Conservation (phyloP, 2,797 vertebrate species). For the Dermochelys coriacea region DNA sequence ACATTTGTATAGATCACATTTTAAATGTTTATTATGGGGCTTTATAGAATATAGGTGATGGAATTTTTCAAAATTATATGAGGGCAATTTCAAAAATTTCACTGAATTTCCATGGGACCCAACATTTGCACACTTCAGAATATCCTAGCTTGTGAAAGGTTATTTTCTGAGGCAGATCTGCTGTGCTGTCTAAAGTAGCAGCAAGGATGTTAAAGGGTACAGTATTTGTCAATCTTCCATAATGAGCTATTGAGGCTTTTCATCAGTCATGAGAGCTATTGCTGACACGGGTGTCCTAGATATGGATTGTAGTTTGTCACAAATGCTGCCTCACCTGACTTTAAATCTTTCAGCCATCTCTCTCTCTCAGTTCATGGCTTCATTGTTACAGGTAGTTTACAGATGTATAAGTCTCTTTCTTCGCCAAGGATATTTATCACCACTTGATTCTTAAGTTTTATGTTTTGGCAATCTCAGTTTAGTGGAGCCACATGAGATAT, state of each 20-base stretch:
- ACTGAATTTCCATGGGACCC: background rate
- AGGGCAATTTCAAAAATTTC: background rate
- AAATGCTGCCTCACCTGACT: background rate
- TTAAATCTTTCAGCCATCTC: background rate
- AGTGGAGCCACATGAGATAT: background rate
- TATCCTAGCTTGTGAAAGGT: background rate
- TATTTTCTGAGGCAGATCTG: conserved; percentile 14
- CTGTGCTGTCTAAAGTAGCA: background rate
- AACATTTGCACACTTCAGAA: background rate
- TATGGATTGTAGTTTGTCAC: background rate
- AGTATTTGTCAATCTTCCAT: background rate
- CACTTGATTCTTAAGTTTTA: background rate
- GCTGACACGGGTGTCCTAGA: background rate
- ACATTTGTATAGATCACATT: background rate
- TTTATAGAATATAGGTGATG: background rate
- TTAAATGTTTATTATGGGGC: background rate
- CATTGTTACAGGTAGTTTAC: background rate
- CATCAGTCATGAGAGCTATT: background rate
- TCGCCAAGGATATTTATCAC: background rate
- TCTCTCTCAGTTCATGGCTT: background rate
- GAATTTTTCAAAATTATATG: background rate
- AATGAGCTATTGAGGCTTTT: conserved; percentile 5
- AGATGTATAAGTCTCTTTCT: background rate
- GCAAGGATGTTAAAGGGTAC: background rate
- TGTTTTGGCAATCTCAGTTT: background rate